Percentiles rank a stretch among this genome's conserved stretches.
phyloP scores from a whole-genome alignment of 2,888 invertebrate genomes.

The Athalia cordata region DNA sequence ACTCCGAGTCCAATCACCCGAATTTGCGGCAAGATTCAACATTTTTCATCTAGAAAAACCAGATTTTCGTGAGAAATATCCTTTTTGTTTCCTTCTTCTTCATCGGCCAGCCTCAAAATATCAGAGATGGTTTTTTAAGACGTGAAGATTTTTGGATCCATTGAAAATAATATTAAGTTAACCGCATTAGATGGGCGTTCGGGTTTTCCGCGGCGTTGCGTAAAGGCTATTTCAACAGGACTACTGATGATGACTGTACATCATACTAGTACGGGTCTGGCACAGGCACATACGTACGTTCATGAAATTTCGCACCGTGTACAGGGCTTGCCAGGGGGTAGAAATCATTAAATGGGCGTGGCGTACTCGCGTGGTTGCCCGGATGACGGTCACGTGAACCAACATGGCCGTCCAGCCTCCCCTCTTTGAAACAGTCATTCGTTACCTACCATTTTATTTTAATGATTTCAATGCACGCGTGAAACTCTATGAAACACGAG shows the following conservation, averaged over 20 bases:
- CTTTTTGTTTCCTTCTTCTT: too few relatives aligned
- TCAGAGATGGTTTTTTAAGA: too few relatives aligned
- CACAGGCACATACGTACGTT: constrained; percentile 53
- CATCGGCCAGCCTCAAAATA: too few relatives aligned
- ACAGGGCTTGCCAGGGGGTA: constrained; percentile 69
- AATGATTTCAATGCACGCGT: constrained; percentile 74
- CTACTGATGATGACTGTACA: constrained; percentile 72
- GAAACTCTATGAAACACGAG: constrained; percentile 62
- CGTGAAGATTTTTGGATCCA: too few relatives aligned
- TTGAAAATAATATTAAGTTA: too few relatives aligned
- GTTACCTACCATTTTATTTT: constrained; percentile 74
- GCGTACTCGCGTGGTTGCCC: constrained; percentile 71
- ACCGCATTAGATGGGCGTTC: neutral
- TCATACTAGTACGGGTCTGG: constrained; percentile 52
- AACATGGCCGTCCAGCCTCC: constrained; percentile 68
- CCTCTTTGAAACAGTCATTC: constrained; percentile 72
- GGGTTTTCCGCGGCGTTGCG: too few relatives aligned
- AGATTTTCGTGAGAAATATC: too few relatives aligned
- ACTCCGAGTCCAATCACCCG: too few relatives aligned
- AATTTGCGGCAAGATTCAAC: too few relatives aligned
- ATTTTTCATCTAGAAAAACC: too few relatives aligned
- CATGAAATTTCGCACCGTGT: constrained; percentile 66
- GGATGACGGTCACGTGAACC: constrained; percentile 74
- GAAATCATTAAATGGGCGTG: constrained; percentile 74
- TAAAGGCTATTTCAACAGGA: constrained; percentile 46